Evolutionary conservation across 2,888 invertebrate species (phyloP), one percentile per base, ranked within the genome.

Genomic region (Gastracanthus pulcherrimus): DNA sequence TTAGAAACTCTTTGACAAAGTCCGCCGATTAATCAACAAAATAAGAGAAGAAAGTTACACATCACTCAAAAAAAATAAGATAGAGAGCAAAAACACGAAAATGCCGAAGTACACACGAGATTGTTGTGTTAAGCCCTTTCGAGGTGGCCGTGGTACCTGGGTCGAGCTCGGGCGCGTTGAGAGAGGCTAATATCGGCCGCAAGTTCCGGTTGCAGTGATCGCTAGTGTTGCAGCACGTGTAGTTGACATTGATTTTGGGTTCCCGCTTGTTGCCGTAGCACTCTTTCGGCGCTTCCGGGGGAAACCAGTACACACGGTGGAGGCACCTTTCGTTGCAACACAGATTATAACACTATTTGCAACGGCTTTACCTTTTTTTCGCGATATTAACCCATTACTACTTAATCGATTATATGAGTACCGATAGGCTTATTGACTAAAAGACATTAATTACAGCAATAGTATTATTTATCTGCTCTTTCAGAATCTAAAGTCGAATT

Each of bases 141-240:
- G n/a, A 7, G 66, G 2, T 26, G 31, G 13, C 26, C 64, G 41
- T 69, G n/a, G 41, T 80, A 83, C 82, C 82, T 83, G 83, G 70
- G 34, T 76, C 76, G 72, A 80, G 67, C 55, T 80, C 76, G 34
- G 80, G 26, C 26, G 85, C 81, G 86, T 89, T 88, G 86, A 89
- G 86, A 86, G 90, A 88, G 85, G 86, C 87, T 87, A 92, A 89
- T 86, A 89, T 90, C 86, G 92, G 92, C 85, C 88, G 88, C 87
- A 92, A 88, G 88, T 92, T 90, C 88, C 85, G 89, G 92, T 94
- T 95, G 93, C 95, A 95, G 92, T 92, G 92, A 91, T 94, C 93
- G 89, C 89, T 91, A 89, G 93, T 90, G 87, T 92, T 91, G 92
- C 94, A 95, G 92, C 88, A 83, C 45, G 80, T 80, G 75, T 83